phyloP scores from a whole-genome alignment of 37 sponge, comb jelly and placozoan species.

The Halisarca cf. caerulea region DNA sequence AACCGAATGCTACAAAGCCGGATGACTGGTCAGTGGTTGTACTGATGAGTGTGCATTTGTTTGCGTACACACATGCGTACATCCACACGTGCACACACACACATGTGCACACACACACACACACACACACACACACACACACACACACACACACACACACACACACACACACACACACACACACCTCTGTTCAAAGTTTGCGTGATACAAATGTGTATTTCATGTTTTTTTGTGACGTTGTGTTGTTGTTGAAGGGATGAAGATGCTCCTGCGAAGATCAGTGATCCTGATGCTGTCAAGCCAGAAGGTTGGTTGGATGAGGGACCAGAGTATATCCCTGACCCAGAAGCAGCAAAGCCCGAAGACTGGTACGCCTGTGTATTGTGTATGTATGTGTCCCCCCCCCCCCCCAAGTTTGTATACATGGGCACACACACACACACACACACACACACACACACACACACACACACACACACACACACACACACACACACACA shows the following conservation, averaged over 20 bases:
- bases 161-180: constrained; percentile 15
- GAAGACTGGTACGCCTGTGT: constrained; percentile 87
- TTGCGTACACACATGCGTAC: background rate
- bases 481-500: no score
- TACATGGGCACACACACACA: no score
- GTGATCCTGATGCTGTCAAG: constrained; percentile 88
- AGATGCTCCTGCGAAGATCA: constrained; percentile 93
- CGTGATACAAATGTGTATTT: no score
- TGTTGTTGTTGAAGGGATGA: constrained; percentile 68
- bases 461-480: no score
- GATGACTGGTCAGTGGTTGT: constrained; percentile 81
- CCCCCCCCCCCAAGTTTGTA: no score
- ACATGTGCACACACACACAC: background rate
- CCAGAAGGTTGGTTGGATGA: constrained; percentile 97
- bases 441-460: no score
- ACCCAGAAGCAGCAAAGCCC: constrained; percentile 90
- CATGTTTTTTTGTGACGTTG: no score
- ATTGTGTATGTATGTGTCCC: no score
- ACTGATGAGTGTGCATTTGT: no score
- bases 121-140: background rate
- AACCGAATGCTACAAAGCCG: constrained; percentile 90
- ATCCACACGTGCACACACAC: no score
- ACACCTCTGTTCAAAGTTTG: no score
- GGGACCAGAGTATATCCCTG: constrained; percentile 86
- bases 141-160: background rate